Conservation (phyloP, 1,140 invertebrate species). For the Temnothorax nylanderi region DNA sequence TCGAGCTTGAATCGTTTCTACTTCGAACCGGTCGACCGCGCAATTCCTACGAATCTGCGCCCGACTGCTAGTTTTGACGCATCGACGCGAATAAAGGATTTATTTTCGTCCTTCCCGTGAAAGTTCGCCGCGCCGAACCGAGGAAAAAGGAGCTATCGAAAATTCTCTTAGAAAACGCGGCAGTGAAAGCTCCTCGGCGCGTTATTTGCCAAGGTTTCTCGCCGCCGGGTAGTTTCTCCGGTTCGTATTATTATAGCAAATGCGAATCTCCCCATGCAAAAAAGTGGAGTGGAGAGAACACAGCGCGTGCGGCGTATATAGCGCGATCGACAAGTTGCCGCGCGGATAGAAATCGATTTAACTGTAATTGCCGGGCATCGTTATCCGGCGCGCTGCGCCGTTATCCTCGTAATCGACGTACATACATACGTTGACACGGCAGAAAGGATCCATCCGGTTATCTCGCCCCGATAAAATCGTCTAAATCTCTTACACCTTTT, state of each 20-base stretch:
- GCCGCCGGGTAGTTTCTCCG: slow-evolving; percentile 38
- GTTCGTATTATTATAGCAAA: slow-evolving; percentile 45
- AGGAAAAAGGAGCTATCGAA: slow-evolving; percentile 45
- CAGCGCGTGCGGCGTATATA: slow-evolving; percentile 3
- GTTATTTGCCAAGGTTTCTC: slow-evolving; percentile 61
- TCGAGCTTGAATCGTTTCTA: slow-evolving; percentile 15
- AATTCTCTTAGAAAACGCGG: slow-evolving; percentile 41
- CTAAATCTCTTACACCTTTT: slow-evolving; percentile 45
- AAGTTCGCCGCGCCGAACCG: background rate
- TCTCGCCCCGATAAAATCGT: background rate
- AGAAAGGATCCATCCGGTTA: slow-evolving; percentile 20
- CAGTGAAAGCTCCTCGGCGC: slow-evolving; percentile 42
- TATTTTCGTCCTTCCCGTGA: slow-evolving; percentile 34
- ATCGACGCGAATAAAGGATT: slow-evolving; percentile 13
- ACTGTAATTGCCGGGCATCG: slow-evolving; percentile 53
- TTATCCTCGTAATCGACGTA: slow-evolving; percentile 43
- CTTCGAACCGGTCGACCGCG: background rate
- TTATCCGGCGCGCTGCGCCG: slow-evolving; percentile 9
- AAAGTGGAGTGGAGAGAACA: slow-evolving; percentile 14
- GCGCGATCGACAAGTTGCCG: slow-evolving; percentile 46
- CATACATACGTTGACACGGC: slow-evolving; percentile 34
- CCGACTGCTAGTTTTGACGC: background rate
- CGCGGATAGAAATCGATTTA: slow-evolving; percentile 43
- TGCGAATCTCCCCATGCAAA: slow-evolving; percentile 3
- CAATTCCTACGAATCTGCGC: background rate